Conservation (phyloP, 2,797 vertebrate species). For the Danio kyathit region DNA sequence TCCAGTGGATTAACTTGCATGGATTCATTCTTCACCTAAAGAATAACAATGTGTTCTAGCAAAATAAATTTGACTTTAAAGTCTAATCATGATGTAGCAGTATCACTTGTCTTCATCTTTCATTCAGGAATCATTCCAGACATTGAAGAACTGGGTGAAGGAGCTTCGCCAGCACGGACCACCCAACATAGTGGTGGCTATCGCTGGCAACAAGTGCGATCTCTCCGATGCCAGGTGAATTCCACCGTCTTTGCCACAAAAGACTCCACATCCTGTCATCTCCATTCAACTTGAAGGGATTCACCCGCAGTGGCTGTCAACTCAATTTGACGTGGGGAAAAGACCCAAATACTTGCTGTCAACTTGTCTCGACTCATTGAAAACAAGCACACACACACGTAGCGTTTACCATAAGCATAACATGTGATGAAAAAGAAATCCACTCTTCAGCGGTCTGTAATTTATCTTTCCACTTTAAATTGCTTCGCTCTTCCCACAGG, state of each 20-base stretch:
- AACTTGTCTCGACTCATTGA: slow-evolving; percentile 21
- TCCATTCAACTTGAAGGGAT: slow-evolving; percentile 39
- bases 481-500: slow-evolving; percentile 49
- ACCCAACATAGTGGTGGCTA: slow-evolving; percentile 96
- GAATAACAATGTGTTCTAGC: no score
- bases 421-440: slow-evolving; percentile 36
- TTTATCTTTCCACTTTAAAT: slow-evolving; percentile 55
- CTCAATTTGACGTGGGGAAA: slow-evolving; percentile 17
- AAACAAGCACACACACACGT: slow-evolving; percentile 6
- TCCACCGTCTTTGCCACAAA: neutral
- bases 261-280: slow-evolving; percentile 27
- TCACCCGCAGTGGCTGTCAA: slow-evolving; percentile 32
- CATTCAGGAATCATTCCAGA: slow-evolving; percentile 93
- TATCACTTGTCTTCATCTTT: neutral
- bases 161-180: slow-evolving; percentile 96
- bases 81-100: neutral
- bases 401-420: slow-evolving; percentile 16
- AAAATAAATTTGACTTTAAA: no score
- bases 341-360: slow-evolving; percentile 43
- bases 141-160: slow-evolving; percentile 98
- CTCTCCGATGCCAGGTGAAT: slow-evolving; percentile 91
- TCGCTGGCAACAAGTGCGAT: slow-evolving; percentile 98
- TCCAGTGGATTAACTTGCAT: no score
- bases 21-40: no score
- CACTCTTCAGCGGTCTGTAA: slow-evolving; percentile 27